Percentiles rank a stretch among this genome's conserved stretches.
Conservation (phyloP, 2,888 invertebrate genomes). For the Endomychus coccineus region DNA sequence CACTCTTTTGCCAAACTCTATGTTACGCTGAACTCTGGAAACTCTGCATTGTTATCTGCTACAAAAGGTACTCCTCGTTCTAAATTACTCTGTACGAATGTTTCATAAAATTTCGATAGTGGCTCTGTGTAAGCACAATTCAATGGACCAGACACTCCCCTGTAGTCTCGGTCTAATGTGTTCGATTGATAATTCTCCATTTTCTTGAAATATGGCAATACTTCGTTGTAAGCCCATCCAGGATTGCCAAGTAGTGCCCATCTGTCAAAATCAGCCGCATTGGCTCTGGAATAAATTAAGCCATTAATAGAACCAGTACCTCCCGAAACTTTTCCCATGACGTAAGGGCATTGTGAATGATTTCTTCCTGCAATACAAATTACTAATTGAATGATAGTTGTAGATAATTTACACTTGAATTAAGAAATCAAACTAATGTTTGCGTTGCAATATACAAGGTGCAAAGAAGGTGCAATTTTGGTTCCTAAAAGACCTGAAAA, state of each 20-base stretch:
- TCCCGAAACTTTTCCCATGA: slow-evolving; percentile 74
- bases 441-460: too few relatives aligned
- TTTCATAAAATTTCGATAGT: slow-evolving; percentile 63
- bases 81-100: slow-evolving; percentile 50
- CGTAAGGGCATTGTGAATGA: slow-evolving; percentile 79
- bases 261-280: slow-evolving; percentile 59
- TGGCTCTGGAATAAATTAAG: slow-evolving; percentile 79
- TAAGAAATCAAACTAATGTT: too few relatives aligned
- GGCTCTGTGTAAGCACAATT: slow-evolving; percentile 70
- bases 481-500: too few relatives aligned
- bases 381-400: too few relatives aligned
- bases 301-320: slow-evolving; percentile 75
- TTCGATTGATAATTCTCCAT: slow-evolving; percentile 58
- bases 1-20: slow-evolving; percentile 67
- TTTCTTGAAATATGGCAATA: slow-evolving; percentile 45
- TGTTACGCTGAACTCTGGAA: slow-evolving; percentile 56
- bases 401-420: too few relatives aligned
- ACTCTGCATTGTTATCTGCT: slow-evolving; percentile 56
- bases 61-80: slow-evolving; percentile 49
- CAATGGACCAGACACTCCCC: slow-evolving; percentile 60
- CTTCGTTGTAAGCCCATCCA: slow-evolving; percentile 66
- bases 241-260: slow-evolving; percentile 81
- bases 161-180: slow-evolving; percentile 52
- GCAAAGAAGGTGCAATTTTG: too few relatives aligned
- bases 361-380: too few relatives aligned